A percentile compares a stretch with the other conserved stretches of the same genome.
Conservation (phyloP, 2,113 vertebrate species). For the Sinocyclocheilus anophthalmus region DNA sequence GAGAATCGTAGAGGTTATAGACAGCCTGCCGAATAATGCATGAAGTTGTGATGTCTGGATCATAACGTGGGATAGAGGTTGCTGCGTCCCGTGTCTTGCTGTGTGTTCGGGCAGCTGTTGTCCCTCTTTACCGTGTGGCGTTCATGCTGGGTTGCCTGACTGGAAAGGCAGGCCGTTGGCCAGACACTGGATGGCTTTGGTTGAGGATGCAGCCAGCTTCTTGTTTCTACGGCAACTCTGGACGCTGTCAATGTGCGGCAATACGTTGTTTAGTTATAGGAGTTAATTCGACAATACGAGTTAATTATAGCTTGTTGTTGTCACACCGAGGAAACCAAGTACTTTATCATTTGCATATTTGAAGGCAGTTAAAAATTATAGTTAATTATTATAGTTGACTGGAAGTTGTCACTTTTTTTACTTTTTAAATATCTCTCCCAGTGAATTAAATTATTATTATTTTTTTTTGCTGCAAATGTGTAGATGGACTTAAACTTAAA, state of each 20-base stretch:
- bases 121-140: slow-evolving; percentile 28
- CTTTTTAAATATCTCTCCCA: neutral
- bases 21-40: neutral
- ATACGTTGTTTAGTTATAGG: slow-evolving; percentile 49
- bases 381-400: neutral
- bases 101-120: slow-evolving; percentile 56
- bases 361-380: neutral
- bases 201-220: slow-evolving; percentile 55
- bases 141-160: slow-evolving; percentile 45
- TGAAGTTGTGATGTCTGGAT: neutral
- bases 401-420: neutral
- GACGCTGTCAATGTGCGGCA: slow-evolving; percentile 47
- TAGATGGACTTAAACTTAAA: neutral
- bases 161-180: slow-evolving; percentile 63
- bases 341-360: neutral
- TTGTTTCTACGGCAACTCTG: slow-evolving; percentile 64
- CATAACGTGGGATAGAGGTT: slow-evolving; percentile 59
- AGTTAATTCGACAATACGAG: slow-evolving; percentile 13
- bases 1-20: neutral
- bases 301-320: slow-evolving; percentile 63
- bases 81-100: slow-evolving; percentile 62
- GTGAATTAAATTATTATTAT: neutral
- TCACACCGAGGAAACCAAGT: neutral
- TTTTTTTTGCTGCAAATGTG: neutral
- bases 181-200: slow-evolving; percentile 66